Evolutionary conservation across 2,797 vertebrate genomes (phyloP), one percentile per base, ranked within the genome.

Genomic region (Syngnathus acus): DNA sequence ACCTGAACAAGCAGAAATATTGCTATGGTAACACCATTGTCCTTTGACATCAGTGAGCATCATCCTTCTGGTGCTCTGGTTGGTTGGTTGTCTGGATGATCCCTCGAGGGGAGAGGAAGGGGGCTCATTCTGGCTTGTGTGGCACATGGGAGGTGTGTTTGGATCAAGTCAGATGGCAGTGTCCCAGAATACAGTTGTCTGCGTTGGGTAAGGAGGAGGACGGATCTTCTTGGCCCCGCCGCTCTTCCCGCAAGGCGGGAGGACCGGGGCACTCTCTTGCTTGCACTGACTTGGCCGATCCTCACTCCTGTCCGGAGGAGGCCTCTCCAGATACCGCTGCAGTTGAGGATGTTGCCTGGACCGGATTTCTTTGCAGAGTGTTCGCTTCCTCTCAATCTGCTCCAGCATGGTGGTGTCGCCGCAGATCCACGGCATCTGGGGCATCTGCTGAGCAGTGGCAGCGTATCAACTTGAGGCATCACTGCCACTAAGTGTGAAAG

Each of bases 331-430:
- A 64, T 68, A 82, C 62, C 62, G 80, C 78, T 89, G 89, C 37
- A 89, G 77, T 61, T 86, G 82, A 0, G 86, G 87, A 50, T 88
- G 87, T 82, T 97, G 95, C 64, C 94, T 91, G 78, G 95, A 94
- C 86, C 96, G 94, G 85, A 99, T 99, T 88, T 99, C 95, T 77
- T 89, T 92, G 87, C 97, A 99, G 75, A 99, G 92, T 78, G 93
- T 95, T 76, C 97, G 96, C 71, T 99, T 99, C 80, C 95, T 95
- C 90, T 98, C 96, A 67, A 99, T 99, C 91, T 95, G 96, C 78
- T 98, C 96, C 75, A 98, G 90, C 96, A 99, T 98, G 5, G 94
- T 99, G 82, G 92, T 94, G 89, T 99, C 97, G 68, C 95, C 95
- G 78, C 94, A 95, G 79, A 95, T 90, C 95, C 95, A 98, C 65